phyloP scores from a whole-genome alignment of 2,113 vertebrate genomes.

The Oreochromis tanganicae region DNA sequence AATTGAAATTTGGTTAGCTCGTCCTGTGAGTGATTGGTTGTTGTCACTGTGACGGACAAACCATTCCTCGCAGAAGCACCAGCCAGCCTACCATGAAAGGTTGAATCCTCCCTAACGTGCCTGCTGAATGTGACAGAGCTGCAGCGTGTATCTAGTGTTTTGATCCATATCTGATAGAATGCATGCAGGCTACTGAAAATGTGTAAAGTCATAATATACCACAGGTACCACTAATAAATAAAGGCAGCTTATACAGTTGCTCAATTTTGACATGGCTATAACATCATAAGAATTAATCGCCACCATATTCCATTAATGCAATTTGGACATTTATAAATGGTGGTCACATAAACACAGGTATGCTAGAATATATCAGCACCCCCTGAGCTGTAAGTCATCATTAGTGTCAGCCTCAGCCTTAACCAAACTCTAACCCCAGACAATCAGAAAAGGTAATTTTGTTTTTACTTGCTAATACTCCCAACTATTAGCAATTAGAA shows the following conservation, averaged over 20 bases:
- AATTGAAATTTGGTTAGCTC: neutral
- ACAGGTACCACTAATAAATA: neutral
- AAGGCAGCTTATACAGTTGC: neutral
- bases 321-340: neutral
- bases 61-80: neutral
- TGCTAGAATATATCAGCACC: neutral
- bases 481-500: neutral
- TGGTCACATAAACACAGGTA: neutral
- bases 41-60: neutral
- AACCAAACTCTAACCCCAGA: neutral
- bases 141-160: neutral
- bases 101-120: neutral
- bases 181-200: neutral
- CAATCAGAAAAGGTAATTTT: neutral
- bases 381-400: neutral
- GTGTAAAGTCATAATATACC: neutral
- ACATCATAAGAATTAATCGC: neutral
- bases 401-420: neutral
- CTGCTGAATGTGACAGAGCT: neutral
- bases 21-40: neutral
- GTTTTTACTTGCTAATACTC: neutral
- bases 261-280: neutral
- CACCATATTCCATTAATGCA: neutral
- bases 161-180: neutral
- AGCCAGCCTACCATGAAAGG: neutral